Evolutionary conservation across 2,888 invertebrate genomes (phyloP).

Genomic region (Patella pellucida): DNA sequence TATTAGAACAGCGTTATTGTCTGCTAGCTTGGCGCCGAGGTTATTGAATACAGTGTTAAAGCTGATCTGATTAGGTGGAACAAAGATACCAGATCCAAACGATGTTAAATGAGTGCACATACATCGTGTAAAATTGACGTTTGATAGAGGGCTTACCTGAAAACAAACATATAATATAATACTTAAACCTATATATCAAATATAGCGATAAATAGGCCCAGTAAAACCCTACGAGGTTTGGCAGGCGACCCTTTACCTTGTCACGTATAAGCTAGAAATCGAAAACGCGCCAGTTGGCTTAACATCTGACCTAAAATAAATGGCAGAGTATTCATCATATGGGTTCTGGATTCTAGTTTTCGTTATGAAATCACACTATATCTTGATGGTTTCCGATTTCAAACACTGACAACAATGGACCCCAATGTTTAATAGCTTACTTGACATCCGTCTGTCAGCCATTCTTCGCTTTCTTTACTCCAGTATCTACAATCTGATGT

Average conservation of each 20-base stretch:
- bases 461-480: constrained; percentile 35
- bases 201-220: no score
- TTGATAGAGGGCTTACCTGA: constrained; percentile 46
- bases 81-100: constrained; percentile 60
- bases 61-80: constrained; percentile 69
- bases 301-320: neutral
- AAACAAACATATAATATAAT: neutral
- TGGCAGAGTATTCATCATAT: neutral
- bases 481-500: constrained; percentile 51
- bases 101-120: constrained; percentile 51
- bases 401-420: no score
- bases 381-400: no score
- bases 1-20: constrained; percentile 69
- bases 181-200: no score
- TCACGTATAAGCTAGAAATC: no score
- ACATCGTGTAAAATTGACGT: constrained; percentile 42
- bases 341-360: neutral
- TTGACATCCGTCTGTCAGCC: constrained; percentile 45
- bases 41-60: constrained; percentile 69
- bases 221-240: no score
- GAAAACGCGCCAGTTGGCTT: neutral
- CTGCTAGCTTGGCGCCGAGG: constrained; percentile 59
- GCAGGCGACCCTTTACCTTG: no score
- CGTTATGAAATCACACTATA: neutral
- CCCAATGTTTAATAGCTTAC: constrained; percentile 24